phyloP scores from a whole-genome alignment of 2,113 vertebrate species.

The Dascyllus trimaculatus region DNA sequence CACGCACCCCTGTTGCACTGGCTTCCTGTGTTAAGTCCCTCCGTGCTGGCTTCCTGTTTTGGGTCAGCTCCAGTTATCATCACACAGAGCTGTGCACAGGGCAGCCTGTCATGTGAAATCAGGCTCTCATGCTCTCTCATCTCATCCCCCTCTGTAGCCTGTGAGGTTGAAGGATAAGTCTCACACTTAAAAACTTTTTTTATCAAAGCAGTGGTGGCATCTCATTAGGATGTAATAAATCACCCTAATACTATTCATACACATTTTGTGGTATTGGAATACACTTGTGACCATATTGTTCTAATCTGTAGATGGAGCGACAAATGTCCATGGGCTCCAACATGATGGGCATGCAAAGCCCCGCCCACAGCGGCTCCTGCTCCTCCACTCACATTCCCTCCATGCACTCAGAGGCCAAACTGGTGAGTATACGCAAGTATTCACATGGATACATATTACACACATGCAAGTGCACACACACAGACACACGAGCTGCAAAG shows the following conservation, averaged over 20 bases:
- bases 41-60: conserved; percentile 80
- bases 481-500: conserved; percentile 46
- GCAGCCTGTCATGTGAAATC: conserved; percentile 74
- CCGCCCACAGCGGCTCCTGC: conserved; percentile 93
- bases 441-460: conserved; percentile 53
- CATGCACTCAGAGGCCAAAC: conserved; percentile 99
- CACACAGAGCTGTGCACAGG: conserved; percentile 72
- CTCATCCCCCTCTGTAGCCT: conserved; percentile 25
- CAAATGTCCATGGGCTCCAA: conserved; percentile 99
- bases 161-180: conserved; percentile 10
- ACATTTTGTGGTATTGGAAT: not conserved
- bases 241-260: not conserved
- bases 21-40: conserved; percentile 84
- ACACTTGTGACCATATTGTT: conserved; percentile 25
- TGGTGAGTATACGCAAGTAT: conserved; percentile 87
- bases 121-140: conserved; percentile 64
- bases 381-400: conserved; percentile 95
- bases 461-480: conserved; percentile 33
- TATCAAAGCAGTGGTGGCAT: conserved; percentile 25
- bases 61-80: conserved; percentile 81
- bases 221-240: not conserved
- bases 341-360: conserved; percentile 98
- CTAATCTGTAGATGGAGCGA: conserved; percentile 93
- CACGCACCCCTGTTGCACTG: conserved; percentile 56
- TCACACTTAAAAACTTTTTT: conserved; percentile 11